A percentile compares a stretch with the other conserved stretches of the same genome.
Conservation (phyloP, 92 coral and sea anemone genomes). For the Desmophyllum pertusum region DNA sequence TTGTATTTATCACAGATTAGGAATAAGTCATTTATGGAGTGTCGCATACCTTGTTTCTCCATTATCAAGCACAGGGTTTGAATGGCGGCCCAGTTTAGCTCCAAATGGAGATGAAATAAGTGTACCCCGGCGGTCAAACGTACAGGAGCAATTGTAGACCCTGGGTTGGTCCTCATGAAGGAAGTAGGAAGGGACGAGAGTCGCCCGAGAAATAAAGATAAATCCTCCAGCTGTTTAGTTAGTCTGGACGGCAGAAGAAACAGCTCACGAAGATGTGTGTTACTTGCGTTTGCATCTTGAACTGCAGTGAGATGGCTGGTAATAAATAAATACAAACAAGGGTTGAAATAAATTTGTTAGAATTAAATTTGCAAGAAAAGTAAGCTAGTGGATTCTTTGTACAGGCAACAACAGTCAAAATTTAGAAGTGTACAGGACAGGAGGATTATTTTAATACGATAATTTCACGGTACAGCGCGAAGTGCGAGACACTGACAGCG, state of each 20-base stretch:
- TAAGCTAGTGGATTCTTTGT: too few species aligned
- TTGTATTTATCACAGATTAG: not conserved
- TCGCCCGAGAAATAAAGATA: slow-evolving; percentile 74
- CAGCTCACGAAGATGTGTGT: slow-evolving; percentile 49
- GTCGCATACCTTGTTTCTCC: slow-evolving; percentile 65
- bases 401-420: too few species aligned
- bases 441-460: too few species aligned
- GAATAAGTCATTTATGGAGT: not conserved
- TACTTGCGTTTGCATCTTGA: slow-evolving; percentile 27
- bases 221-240: slow-evolving; percentile 70
- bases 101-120: slow-evolving; percentile 87
- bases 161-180: slow-evolving; percentile 59
- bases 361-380: not conserved
- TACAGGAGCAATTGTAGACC: slow-evolving; percentile 30
- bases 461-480: too few species aligned
- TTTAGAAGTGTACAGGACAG: too few species aligned
- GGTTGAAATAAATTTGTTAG: not conserved
- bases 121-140: slow-evolving; percentile 75
- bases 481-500: too few species aligned
- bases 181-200: slow-evolving; percentile 71
- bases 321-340: not conserved
- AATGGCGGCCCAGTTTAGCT: slow-evolving; percentile 77
- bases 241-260: slow-evolving; percentile 56
- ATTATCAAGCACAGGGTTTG: slow-evolving; percentile 74
- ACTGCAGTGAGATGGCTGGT: slow-evolving; percentile 36